These are phyloP conservation scores for Montipora capricornis DNA, from an alignment of 64 coral and sea anemone genomes.

Conservation along the genomic window DNA sequence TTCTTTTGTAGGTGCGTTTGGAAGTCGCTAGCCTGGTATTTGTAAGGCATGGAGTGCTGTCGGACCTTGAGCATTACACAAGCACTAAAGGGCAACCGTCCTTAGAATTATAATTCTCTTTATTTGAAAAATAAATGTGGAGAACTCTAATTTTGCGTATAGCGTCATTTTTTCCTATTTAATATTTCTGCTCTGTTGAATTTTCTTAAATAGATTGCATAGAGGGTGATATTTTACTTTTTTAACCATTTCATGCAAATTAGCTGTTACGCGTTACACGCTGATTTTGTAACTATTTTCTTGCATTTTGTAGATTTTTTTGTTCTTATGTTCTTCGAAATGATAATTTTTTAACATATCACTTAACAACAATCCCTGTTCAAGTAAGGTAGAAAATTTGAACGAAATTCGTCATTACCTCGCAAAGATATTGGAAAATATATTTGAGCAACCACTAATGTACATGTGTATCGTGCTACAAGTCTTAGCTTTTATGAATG, in stretches of 20 bases:
- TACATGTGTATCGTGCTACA: constrained; percentile 28
- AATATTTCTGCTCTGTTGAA: constrained; percentile 36
- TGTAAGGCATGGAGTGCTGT: neutral
- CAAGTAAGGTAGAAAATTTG: constrained; percentile 20
- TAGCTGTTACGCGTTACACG: constrained; percentile 50
- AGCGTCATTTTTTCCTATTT: neutral
- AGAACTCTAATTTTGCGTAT: constrained; percentile 1
- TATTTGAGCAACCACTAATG: constrained; percentile 10
- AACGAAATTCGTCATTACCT: neutral
- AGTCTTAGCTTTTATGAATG: neutral
- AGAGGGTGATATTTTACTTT: constrained; percentile 30
- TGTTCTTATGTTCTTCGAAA: neutral
- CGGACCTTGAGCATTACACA: neutral
- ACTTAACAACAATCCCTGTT: constrained; percentile 22
- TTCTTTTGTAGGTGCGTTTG: constrained; percentile 2
- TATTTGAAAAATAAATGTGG: constrained; percentile 44
- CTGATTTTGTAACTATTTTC: constrained; percentile 31
- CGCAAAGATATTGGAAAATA: constrained; percentile 48
- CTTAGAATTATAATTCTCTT: neutral
- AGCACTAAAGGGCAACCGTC: neutral
- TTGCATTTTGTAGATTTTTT: constrained; percentile 1
- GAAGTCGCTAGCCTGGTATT: neutral
- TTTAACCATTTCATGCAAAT: constrained; percentile 28
- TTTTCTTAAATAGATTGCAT: neutral
- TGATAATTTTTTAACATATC: neutral